Evolutionary conservation across 2,797 vertebrate genomes (phyloP).

Genomic region (Oryzias dopingdopingensis): DNA sequence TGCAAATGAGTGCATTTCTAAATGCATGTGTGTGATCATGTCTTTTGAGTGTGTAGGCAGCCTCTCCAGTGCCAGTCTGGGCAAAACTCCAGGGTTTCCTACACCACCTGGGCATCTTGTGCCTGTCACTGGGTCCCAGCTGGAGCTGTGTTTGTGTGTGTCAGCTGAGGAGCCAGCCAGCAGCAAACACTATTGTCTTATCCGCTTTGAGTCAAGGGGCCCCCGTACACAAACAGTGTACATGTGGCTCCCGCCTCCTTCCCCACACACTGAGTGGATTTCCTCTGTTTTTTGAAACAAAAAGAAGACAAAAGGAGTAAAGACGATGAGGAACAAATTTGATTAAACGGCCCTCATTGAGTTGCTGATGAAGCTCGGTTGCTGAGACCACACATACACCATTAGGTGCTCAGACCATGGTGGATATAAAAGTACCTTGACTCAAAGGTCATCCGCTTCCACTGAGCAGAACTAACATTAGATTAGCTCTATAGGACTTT

Average conservation of each 20-base stretch:
- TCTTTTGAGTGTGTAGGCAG: slow-evolving; percentile 49
- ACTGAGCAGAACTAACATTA: slow-evolving; percentile 67
- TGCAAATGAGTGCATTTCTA: slow-evolving; percentile 33
- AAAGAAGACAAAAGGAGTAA: slow-evolving; percentile 52
- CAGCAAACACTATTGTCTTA: slow-evolving; percentile 69
- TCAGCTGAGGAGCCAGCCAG: slow-evolving; percentile 56
- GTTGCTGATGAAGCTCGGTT: slow-evolving; percentile 61
- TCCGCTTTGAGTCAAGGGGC: slow-evolving; percentile 52
- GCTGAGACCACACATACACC: slow-evolving; percentile 59
- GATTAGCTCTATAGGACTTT: slow-evolving; percentile 45
- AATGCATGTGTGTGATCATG: slow-evolving; percentile 24
- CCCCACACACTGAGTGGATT: slow-evolving; percentile 23
- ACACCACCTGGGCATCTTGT: slow-evolving; percentile 75
- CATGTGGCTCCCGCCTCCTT: slow-evolving; percentile 44
- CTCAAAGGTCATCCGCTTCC: slow-evolving; percentile 60
- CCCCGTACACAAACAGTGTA: slow-evolving; percentile 18
- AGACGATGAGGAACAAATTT: slow-evolving; percentile 19
- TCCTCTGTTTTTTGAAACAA: slow-evolving; percentile 31
- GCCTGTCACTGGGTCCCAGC: slow-evolving; percentile 74
- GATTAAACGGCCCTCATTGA: slow-evolving; percentile 66
- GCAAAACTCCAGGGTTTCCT: slow-evolving; percentile 77
- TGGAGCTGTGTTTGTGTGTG: slow-evolving; percentile 55
- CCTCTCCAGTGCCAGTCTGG: slow-evolving; percentile 59
- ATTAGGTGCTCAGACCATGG: slow-evolving; percentile 56
- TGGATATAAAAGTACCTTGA: slow-evolving; percentile 51